Evolutionary conservation across 2,888 invertebrate genomes (phyloP).

Genomic region (Stenotaenia linearis): DNA sequence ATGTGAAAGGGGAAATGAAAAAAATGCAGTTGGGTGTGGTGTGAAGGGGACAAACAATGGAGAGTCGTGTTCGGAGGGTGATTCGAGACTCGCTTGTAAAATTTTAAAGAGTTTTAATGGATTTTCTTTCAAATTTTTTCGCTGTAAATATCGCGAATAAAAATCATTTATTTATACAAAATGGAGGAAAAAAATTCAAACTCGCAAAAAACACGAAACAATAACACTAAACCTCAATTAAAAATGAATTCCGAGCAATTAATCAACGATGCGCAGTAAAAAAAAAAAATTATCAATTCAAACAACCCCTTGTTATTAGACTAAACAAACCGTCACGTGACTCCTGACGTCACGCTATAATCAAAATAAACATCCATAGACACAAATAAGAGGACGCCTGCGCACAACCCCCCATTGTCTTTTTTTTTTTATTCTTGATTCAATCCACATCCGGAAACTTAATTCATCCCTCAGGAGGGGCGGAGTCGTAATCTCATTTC

Average conservation of each 20-base stretch:
- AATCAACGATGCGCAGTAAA: too few relatives aligned
- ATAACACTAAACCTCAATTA: too few relatives aligned
- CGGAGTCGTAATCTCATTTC: neutral
- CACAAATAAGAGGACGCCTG: neutral
- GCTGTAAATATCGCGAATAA: too few relatives aligned
- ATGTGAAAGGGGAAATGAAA: neutral
- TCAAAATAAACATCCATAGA: neutral
- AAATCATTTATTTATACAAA: too few relatives aligned
- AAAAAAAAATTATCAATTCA: too few relatives aligned
- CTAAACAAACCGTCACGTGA: neutral
- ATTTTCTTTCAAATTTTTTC: too few relatives aligned
- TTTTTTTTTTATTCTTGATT: neutral
- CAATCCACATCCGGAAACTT: constrained; percentile 38
- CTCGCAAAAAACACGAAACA: too few relatives aligned
- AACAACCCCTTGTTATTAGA: too few relatives aligned
- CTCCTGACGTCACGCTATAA: neutral
- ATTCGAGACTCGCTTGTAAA: neutral
- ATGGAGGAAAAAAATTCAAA: too few relatives aligned
- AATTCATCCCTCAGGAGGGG: constrained; percentile 9
- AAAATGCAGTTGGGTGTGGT: neutral
- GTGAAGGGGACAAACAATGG: neutral
- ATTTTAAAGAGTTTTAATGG: too few relatives aligned
- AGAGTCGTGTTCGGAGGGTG: neutral
- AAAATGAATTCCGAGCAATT: too few relatives aligned
- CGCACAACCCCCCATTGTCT: neutral